phyloP scores from a whole-genome alignment of 2,113 vertebrate genomes.

The Apteryx owenii region DNA sequence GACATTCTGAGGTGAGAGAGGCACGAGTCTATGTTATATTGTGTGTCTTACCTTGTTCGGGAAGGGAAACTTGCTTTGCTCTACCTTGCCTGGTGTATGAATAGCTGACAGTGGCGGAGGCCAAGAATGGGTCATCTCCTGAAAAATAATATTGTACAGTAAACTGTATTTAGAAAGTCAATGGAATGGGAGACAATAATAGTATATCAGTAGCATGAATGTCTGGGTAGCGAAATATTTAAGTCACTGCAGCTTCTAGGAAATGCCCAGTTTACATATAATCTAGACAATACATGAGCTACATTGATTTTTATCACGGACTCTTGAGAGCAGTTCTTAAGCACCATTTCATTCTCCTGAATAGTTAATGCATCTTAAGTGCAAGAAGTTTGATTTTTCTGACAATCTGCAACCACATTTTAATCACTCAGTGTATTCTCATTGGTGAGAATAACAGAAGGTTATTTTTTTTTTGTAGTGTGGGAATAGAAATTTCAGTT shows the following conservation, averaged over 20 bases:
- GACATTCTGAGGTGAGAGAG: not conserved
- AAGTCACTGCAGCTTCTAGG: not conserved
- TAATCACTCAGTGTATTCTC: not conserved
- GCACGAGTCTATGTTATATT: not conserved
- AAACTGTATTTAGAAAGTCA: conserved; percentile 28
- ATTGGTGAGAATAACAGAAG: not conserved
- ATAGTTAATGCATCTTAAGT: not conserved
- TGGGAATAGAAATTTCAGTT: not conserved
- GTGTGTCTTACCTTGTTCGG: conserved; percentile 83
- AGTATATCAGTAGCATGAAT: not conserved
- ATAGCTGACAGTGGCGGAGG: conserved; percentile 83
- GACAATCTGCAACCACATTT: not conserved
- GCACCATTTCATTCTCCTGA: not conserved
- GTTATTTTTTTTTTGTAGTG: not conserved
- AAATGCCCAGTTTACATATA: conserved; percentile 30
- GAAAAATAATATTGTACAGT: conserved; percentile 33
- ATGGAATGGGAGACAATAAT: not conserved
- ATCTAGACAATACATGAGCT: not conserved
- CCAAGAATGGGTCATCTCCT: conserved; percentile 97
- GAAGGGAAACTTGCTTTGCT: conserved; percentile 85
- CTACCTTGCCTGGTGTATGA: conserved; percentile 86
- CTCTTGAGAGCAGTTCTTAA: not conserved
- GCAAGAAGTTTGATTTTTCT: conserved; percentile 31
- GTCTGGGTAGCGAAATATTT: not conserved
- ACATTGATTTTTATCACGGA: conserved; percentile 17